These are phyloP conservation scores for Temnopleurus reevesii DNA, from an alignment of 53 echinoderm and acorn worm species.

Conservation along the genomic window DNA sequence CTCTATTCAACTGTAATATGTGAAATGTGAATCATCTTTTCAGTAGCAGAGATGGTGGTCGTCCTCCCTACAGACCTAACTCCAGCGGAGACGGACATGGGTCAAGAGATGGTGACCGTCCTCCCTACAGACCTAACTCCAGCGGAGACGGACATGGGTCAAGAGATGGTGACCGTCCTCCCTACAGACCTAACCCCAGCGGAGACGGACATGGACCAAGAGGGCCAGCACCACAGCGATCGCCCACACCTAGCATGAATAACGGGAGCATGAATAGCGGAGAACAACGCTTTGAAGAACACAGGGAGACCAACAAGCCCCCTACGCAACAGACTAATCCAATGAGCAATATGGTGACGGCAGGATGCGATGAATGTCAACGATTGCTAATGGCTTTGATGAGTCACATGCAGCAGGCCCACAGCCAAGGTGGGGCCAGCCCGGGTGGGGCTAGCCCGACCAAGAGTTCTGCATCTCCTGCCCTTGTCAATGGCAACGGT, in stretches of 20 bases:
- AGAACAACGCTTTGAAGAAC: not conserved
- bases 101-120: too few species aligned
- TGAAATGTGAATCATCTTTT: too few species aligned
- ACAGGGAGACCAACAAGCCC: too few species aligned
- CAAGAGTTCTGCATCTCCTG: not conserved
- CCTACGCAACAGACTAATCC: not conserved
- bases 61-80: too few species aligned
- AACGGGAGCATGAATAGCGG: not conserved
- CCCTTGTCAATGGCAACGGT: not conserved
- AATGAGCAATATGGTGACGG: slow-evolving; percentile 15
- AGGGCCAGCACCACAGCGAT: not conserved
- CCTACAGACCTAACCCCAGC: not conserved
- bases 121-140: too few species aligned
- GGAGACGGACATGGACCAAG: not conserved
- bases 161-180: slow-evolving; percentile 2
- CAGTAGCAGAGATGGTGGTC: too few species aligned
- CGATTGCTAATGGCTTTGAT: slow-evolving; percentile 23
- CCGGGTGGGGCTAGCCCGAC: not conserved
- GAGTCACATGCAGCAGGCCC: slow-evolving; percentile 25
- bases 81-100: too few species aligned
- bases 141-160: too few species aligned
- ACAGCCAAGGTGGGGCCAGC: not conserved
- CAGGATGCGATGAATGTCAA: slow-evolving; percentile 32
- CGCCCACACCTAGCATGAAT: not conserved
- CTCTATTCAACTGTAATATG: too few species aligned